These are phyloP conservation scores for Cerastis leucographa DNA, from an alignment of 2,888 invertebrate species.

Conservation along the genomic window DNA sequence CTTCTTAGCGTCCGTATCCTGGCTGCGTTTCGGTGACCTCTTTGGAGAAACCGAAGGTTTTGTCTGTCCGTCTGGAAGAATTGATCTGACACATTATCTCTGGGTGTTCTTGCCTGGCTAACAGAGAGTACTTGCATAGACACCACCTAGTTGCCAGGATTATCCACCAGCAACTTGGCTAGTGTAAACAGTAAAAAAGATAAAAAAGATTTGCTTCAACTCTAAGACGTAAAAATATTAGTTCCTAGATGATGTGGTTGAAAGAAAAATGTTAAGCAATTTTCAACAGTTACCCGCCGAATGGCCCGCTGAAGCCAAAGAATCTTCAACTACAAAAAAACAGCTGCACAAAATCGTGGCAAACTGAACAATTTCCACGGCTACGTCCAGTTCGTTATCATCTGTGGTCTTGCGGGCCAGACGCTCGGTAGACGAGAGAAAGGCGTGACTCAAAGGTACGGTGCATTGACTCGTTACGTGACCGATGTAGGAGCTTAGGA, in stretches of 20 bases:
- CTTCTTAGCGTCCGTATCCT: too few relatives aligned
- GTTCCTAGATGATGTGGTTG: background rate
- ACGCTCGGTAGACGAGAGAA: conserved; percentile 76
- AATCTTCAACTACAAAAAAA: conserved; percentile 12
- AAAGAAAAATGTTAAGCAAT: background rate
- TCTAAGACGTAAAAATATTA: background rate
- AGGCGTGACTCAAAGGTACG: conserved; percentile 78
- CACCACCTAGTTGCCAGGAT: too few relatives aligned
- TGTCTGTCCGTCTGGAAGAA: too few relatives aligned
- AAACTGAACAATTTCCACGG: conserved; percentile 33
- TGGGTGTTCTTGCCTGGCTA: too few relatives aligned
- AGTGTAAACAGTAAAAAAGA: too few relatives aligned
- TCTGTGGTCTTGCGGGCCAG: conserved; percentile 36
- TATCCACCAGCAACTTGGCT: too few relatives aligned
- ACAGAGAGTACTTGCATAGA: too few relatives aligned
- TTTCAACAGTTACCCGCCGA: background rate
- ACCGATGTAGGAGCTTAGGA: conserved; percentile 55
- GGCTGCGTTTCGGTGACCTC: too few relatives aligned
- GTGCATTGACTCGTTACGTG: conserved; percentile 76
- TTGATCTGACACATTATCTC: too few relatives aligned
- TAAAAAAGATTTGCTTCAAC: background rate
- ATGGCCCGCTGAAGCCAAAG: background rate
- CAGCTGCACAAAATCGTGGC: conserved; percentile 7
- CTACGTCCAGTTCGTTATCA: conserved; percentile 38
- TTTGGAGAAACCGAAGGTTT: too few relatives aligned